A percentile compares a stretch with the other conserved stretches of the same genome.
Conservation (phyloP, 2,113 vertebrate species). For the Callionymus lyra region DNA sequence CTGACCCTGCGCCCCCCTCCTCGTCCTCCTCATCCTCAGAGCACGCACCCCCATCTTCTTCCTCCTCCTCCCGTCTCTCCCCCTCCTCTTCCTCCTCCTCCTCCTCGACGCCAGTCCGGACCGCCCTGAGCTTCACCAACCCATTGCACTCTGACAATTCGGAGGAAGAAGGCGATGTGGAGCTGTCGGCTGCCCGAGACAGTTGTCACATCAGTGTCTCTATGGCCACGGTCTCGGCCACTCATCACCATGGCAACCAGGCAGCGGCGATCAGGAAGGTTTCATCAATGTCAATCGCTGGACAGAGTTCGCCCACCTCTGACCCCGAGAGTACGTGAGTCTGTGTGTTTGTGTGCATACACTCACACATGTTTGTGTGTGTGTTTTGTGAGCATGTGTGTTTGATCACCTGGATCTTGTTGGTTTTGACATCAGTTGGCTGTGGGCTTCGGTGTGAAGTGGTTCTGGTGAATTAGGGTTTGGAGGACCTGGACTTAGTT, state of each 20-base stretch:
- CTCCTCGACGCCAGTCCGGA: slow-evolving; percentile 55
- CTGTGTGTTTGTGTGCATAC: slow-evolving; percentile 2
- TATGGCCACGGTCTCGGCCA: slow-evolving; percentile 73
- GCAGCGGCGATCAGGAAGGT: slow-evolving; percentile 78
- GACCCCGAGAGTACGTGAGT: slow-evolving; percentile 75
- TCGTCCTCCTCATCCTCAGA: slow-evolving; percentile 53
- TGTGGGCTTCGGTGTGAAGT: no score
- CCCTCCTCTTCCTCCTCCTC: slow-evolving; percentile 46
- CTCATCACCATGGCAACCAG: slow-evolving; percentile 61
- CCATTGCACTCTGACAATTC: slow-evolving; percentile 91
- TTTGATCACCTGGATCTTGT: no score
- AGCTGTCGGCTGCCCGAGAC: slow-evolving; percentile 38
- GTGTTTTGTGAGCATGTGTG: no score
- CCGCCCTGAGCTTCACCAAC: slow-evolving; percentile 90
- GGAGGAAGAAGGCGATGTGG: slow-evolving; percentile 77
- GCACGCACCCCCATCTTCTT: slow-evolving; percentile 38
- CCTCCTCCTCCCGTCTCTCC: slow-evolving; percentile 46
- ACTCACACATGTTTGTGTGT: no score
- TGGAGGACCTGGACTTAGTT: no score
- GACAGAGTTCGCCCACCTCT: slow-evolving; percentile 57
- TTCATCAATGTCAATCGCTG: slow-evolving; percentile 82
- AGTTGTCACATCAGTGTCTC: slow-evolving; percentile 63
- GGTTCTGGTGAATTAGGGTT: no score
- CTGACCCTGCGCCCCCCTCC: no score
- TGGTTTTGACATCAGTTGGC: no score